Base-by-base conservation (phyloP, 2,113 vertebrate species). In the Trematocara macrostoma region DNA sequence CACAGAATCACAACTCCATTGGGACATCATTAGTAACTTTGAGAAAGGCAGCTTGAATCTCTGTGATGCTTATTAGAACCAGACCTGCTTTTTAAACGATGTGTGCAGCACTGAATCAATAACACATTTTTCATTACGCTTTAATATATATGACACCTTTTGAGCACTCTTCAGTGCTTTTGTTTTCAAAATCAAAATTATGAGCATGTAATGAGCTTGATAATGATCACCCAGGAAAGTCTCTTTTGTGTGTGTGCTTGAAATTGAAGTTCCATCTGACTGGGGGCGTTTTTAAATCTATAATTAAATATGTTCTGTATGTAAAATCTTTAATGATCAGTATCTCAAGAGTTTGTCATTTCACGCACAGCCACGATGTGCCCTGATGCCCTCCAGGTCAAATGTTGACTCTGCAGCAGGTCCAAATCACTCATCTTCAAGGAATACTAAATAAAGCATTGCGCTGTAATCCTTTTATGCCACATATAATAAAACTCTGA, bases 1-100 rank as follows among this genome's bases (percentile, higher is more conserved):
- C 52, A 69, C 84, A 89, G 57, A 88, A 84, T 80, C 86, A 85
- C n/a, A n/a, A 64, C 81, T 81, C 89, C 87, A 69, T 53, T 3
- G 81, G 93, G 90, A 87, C 90, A 59, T 92, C 90, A 86, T 94
- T 93, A 94, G 78, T 18, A 82, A 89, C 59, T 86, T 74, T 35
- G 61, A 86, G 91, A 92, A 82, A 76, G 83, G 79, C 88, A 90
- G 89, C 85, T 84, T 15, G 49, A 82, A 53, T 34, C 83, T 80
- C 86, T 55, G 55, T 55, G 82, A 88, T 56, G 78, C 71, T 88
- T 86, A 91, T 86, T 85, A 87, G 84, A 90, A 81, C 34, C 89
- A 93, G 61, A 53, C 56, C 16, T 51, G 26, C 16, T 76, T 42
- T 76, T 71, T 82, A 79, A 86, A 81, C 0, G 14, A 47, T 20